Percentiles rank a stretch among this genome's conserved stretches.
These are phyloP conservation scores for Hybognathus amarus DNA, from an alignment of 2,797 vertebrate genomes.

Conservation along the genomic window DNA sequence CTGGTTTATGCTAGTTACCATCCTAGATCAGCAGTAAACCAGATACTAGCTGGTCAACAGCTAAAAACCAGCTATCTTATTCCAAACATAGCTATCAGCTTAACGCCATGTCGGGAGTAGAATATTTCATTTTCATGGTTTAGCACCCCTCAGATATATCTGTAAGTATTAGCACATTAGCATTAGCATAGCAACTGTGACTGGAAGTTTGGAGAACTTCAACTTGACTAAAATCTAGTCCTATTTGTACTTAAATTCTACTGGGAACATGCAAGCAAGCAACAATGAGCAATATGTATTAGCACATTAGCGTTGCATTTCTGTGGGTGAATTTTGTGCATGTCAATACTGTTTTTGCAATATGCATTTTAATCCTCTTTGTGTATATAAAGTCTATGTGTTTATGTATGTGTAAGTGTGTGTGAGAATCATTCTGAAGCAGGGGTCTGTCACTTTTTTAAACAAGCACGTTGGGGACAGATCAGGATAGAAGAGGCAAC, in stretches of 20 bases:
- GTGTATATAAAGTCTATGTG: conserved; percentile 34
- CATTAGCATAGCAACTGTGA: conserved; percentile 24
- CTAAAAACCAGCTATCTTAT: neutral
- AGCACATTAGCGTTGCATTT: conserved; percentile 54
- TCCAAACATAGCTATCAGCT: neutral
- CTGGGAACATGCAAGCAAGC: conserved; percentile 82
- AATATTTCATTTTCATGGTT: neutral
- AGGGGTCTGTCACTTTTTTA: conserved; percentile 86
- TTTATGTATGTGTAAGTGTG: conserved; percentile 23
- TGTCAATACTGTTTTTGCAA: conserved; percentile 1
- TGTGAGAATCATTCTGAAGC: conserved; percentile 89
- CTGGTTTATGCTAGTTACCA: neutral
- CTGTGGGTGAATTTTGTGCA: conserved; percentile 35
- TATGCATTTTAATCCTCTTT: conserved; percentile 36
- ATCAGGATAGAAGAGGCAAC: conserved; percentile 95
- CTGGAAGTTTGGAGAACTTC: neutral
- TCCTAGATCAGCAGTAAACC: neutral
- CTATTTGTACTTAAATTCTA: conserved; percentile 29
- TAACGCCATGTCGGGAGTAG: neutral
- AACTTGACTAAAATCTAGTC: neutral
- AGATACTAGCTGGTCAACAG: neutral
- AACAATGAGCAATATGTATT: conserved; percentile 68
- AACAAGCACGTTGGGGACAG: conserved; percentile 92
- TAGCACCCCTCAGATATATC: neutral
- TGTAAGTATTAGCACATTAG: conserved; percentile 3